Evolutionary conservation across 1,140 invertebrate genomes (phyloP).

Genomic region (Lucilia cuprina): DNA sequence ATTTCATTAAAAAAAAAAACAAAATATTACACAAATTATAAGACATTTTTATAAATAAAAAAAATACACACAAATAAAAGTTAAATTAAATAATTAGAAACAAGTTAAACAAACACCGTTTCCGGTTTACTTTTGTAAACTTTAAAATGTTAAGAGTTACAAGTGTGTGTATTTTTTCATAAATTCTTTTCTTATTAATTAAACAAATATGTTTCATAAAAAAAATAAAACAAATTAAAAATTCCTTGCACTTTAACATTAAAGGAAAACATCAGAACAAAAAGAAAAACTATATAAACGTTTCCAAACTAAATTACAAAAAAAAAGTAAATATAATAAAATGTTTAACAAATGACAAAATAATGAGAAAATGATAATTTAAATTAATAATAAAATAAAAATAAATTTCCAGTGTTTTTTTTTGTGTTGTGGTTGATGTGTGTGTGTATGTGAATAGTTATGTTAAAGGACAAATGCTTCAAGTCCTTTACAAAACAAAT

Average conservation of each 20-base stretch:
- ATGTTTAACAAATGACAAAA: too few relatives aligned
- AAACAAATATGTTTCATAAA: too few relatives aligned
- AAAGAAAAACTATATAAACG: background rate
- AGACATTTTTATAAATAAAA: too few relatives aligned
- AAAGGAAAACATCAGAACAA: background rate
- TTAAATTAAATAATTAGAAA: too few relatives aligned
- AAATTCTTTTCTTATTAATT: background rate
- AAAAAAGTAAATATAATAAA: background rate
- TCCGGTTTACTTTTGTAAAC: too few relatives aligned
- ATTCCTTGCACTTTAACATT: background rate
- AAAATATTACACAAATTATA: background rate
- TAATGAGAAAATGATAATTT: background rate
- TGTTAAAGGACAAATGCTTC: background rate
- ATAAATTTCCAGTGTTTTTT: background rate
- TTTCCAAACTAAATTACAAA: background rate
- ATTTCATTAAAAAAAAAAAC: background rate
- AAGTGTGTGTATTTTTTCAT: background rate
- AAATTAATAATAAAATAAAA: background rate
- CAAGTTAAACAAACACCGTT: too few relatives aligned
- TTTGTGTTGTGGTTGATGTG: background rate
- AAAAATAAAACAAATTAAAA: background rate
- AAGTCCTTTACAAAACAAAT: background rate
- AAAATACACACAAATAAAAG: too few relatives aligned
- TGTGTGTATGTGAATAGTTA: too few relatives aligned
- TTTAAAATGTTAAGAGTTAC: background rate